Conservation (phyloP, 2,113 vertebrate genomes). For the Cyanoliseus patagonus region DNA sequence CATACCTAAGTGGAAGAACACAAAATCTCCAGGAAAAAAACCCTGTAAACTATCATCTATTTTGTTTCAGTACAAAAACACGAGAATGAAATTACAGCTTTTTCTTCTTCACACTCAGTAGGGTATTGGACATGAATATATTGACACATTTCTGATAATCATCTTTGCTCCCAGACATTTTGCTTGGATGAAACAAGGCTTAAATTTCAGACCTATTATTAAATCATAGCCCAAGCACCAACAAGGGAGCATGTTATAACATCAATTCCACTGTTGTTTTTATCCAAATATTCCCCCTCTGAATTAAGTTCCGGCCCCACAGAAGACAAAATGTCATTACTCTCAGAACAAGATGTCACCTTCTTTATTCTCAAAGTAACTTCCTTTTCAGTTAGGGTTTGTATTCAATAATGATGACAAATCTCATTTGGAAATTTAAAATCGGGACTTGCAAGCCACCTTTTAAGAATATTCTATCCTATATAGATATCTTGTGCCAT, state of each 20-base stretch:
- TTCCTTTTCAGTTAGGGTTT: not conserved
- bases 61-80: constrained; percentile 37
- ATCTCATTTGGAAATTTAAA: not conserved
- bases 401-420: not conserved
- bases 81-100: not conserved
- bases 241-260: not conserved
- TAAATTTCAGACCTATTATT: constrained; percentile 12
- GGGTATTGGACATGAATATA: constrained; percentile 5
- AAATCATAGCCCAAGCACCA: not conserved
- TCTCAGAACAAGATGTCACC: not conserved
- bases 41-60: not conserved
- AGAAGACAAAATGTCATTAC: not conserved
- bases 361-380: not conserved
- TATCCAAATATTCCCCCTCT: not conserved
- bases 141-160: constrained; percentile 33
- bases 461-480: not conserved
- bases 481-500: not conserved
- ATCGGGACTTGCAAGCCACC: not conserved
- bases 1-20: constrained; percentile 17
- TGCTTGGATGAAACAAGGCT: constrained; percentile 21
- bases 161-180: constrained; percentile 22
- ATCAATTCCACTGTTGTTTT: not conserved
- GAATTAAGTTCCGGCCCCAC: not conserved
- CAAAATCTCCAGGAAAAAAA: not conserved
- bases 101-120: constrained; percentile 27